Percentiles rank a stretch among this genome's conserved stretches.
These are phyloP conservation scores for Triplophysa rosa DNA, from an alignment of 2,113 vertebrate species.

Conservation along the genomic window DNA sequence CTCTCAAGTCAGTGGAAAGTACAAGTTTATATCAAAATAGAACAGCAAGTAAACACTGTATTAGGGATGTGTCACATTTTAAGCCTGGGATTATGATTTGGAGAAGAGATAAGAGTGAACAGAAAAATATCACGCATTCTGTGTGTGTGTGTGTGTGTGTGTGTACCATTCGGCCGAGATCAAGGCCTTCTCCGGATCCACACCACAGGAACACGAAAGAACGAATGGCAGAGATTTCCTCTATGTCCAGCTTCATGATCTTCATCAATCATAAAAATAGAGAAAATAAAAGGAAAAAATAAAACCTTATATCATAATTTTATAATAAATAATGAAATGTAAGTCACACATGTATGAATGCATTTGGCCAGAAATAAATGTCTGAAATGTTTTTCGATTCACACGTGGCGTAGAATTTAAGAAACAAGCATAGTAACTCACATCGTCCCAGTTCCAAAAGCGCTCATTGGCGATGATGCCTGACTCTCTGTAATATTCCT, in stretches of 20 bases:
- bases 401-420: neutral
- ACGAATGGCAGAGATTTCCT: slow-evolving; percentile 90
- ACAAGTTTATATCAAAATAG: neutral
- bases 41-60: neutral
- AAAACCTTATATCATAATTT: neutral
- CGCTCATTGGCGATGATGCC: slow-evolving; percentile 95
- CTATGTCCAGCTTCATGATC: slow-evolving; percentile 99
- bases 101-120: neutral
- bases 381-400: neutral
- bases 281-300: neutral
- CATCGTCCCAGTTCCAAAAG: slow-evolving; percentile 98
- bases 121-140: neutral
- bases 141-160: neutral
- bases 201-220: slow-evolving; percentile 99
- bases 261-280: slow-evolving; percentile 52
- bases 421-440: slow-evolving; percentile 63
- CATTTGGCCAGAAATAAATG: neutral
- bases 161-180: slow-evolving; percentile 92
- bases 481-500: slow-evolving; percentile 96
- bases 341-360: neutral
- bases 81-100: neutral
- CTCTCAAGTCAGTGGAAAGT: neutral
- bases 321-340: neutral
- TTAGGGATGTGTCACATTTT: neutral
- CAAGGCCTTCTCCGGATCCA: slow-evolving; percentile 93